Percentiles rank a stretch among this genome's conserved stretches.
These are phyloP conservation scores for Ichneumoninae sp. DNA, from an alignment of 2,888 invertebrate species.

Conservation along the genomic window DNA sequence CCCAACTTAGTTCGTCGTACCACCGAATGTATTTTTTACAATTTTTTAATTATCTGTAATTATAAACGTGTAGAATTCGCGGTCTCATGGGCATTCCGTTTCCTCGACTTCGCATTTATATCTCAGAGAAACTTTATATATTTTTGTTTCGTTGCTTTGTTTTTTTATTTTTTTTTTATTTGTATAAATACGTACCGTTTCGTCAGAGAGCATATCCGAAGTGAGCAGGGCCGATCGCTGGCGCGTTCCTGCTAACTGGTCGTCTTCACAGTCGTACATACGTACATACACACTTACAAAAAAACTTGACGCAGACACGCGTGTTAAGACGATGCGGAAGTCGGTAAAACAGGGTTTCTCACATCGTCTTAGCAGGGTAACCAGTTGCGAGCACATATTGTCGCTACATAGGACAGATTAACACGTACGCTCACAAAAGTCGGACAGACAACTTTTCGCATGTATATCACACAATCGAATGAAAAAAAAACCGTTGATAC, in stretches of 20 bases:
- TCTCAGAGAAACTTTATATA: constrained; percentile 16
- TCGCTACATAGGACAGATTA: constrained; percentile 5
- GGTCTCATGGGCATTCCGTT: constrained; percentile 44
- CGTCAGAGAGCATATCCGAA: constrained; percentile 20
- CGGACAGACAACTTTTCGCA: neutral
- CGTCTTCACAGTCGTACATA: constrained; percentile 47
- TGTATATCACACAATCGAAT: constrained; percentile 22
- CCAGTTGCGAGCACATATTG: neutral
- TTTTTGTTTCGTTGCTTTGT: constrained; percentile 11
- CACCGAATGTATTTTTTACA: constrained; percentile 45
- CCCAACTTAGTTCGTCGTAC: constrained; percentile 26
- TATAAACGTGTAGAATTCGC: constrained; percentile 34
- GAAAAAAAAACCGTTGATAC: constrained; percentile 55
- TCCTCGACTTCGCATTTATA: constrained; percentile 39
- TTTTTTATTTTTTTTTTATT: constrained; percentile 9
- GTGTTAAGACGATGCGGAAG: neutral
- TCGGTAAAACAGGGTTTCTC: neutral
- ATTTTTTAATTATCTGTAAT: constrained; percentile 39
- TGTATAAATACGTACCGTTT: neutral
- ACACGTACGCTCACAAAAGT: constrained; percentile 54
- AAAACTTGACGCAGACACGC: neutral
- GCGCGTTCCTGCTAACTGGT: constrained; percentile 12
- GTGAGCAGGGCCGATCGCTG: constrained; percentile 5
- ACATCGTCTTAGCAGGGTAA: neutral
- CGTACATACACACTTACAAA: constrained; percentile 47